Conservation (phyloP, 2,113 vertebrate genomes). For the Gambusia affinis region DNA sequence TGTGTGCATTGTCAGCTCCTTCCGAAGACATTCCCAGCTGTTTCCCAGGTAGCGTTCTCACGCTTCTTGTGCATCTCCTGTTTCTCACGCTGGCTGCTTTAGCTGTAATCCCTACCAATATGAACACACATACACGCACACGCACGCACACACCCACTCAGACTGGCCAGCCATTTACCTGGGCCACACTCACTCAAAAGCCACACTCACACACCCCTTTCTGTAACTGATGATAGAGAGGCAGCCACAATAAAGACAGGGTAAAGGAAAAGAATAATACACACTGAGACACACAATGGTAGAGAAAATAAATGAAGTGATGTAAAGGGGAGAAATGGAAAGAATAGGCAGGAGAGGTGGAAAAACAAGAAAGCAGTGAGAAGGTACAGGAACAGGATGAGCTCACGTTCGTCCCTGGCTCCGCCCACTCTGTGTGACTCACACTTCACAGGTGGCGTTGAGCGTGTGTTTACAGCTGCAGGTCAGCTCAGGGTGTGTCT, state of each 20-base stretch:
- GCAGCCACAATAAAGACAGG: constrained; percentile 45
- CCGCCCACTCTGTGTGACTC: constrained; percentile 65
- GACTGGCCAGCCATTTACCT: constrained; percentile 33
- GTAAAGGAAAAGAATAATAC: constrained; percentile 25
- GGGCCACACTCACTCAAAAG: constrained; percentile 42
- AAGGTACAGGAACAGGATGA: constrained; percentile 63
- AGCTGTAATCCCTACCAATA: constrained; percentile 56
- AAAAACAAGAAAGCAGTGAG: constrained; percentile 30
- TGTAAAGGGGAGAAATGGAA: constrained; percentile 23
- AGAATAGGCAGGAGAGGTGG: constrained; percentile 30
- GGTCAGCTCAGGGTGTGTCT: constrained; percentile 71
- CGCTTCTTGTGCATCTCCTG: constrained; percentile 65
- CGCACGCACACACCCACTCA: constrained; percentile 16
- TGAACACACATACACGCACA: constrained; percentile 28
- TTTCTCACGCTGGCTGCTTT: constrained; percentile 66
- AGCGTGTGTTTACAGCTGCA: constrained; percentile 68
- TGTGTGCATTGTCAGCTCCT: constrained; percentile 48
- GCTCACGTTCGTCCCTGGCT: constrained; percentile 49
- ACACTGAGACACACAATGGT: constrained; percentile 25
- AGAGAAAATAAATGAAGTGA: constrained; percentile 1
- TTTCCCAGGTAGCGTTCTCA: constrained; percentile 75
- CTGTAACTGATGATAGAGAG: background rate
- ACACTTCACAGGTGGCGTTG: constrained; percentile 63
- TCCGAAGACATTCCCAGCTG: constrained; percentile 65
- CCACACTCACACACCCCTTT: constrained; percentile 20